Conservation (phyloP, 1,140 invertebrate genomes). For the Apis laboriosa region DNA sequence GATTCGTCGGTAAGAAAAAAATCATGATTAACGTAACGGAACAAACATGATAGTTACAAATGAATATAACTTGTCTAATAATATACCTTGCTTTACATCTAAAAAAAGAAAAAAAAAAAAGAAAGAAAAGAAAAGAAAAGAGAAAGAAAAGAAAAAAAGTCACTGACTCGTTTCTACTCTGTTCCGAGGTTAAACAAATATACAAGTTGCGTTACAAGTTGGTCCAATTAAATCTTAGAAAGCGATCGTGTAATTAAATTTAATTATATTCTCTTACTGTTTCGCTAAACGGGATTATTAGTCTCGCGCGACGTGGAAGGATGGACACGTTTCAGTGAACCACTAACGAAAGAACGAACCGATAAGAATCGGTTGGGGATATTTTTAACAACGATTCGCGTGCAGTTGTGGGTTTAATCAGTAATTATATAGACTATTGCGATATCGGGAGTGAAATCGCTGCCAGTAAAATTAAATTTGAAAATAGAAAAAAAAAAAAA, state of each 20-base stretch:
- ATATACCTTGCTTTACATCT: too few species aligned
- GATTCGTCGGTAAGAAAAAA: too few species aligned
- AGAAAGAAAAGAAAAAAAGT: neutral
- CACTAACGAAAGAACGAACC: constrained; percentile 2
- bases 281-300: constrained; percentile 33
- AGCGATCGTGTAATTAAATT: constrained; percentile 8
- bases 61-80: too few species aligned
- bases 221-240: constrained; percentile 1
- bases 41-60: neutral
- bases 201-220: neutral
- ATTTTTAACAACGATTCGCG: constrained; percentile 1
- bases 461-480: neutral
- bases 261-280: constrained; percentile 27
- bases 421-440: neutral
- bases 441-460: neutral
- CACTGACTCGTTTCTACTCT: neutral
- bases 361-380: constrained; percentile 4
- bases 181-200: constrained; percentile 6
- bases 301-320: neutral
- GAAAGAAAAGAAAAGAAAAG: too few species aligned
- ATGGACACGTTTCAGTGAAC: neutral
- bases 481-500: neutral
- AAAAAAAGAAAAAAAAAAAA: too few species aligned
- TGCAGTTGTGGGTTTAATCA: neutral
- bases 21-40: neutral